Evolutionary conservation across 2,888 invertebrate species (phyloP), one percentile per base, ranked within the genome.

Genomic region (Meandrusa payeni): DNA sequence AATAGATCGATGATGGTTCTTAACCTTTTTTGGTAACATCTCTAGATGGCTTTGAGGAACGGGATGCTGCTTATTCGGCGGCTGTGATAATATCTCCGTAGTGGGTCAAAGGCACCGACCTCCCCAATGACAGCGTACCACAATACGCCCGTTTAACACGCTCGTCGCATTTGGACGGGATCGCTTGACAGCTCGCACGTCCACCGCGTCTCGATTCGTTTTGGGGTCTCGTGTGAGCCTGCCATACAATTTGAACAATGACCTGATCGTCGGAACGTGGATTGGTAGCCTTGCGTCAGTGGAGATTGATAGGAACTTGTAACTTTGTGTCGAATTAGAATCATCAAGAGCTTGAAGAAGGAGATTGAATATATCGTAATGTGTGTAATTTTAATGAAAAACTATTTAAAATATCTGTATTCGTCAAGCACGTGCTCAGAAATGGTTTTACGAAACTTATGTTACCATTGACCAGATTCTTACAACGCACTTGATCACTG

Each of bases 111-210:
- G 79, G 72, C 60, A 71, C 76, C 79, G 76, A 62, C 71, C 57
- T 55, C 59, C 50, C 50, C 72, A 57, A 76, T 76, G 81, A 81
- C 80, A 77, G 78, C 70, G 58, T 63, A 57, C 68, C 70, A 85
- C 82, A 86, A 85, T 81, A 74, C 77, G 71, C 70, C 75, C 81
- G 80, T 85, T 83, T 83, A 82, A 81, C 78, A 83, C 80, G 85
- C 82, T 82, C 77, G 71, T 78, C 83, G 73, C 73, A 70, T 77
- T 79, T 66, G 69, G 77, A 70, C 63, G 67, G n/a, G n/a, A 69
- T 69, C 59, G 69, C 73, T 64, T 81, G 85, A 85, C 85, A 80
- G 81, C 72, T 77, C 65, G 63, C 63, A 64, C 63, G 66, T 61
- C 63, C 56, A 63, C 49, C 9, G 54, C 55, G 52, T 55, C 60